These are phyloP conservation scores for Catajapyx aquilonaris DNA, from an alignment of 1,140 invertebrate genomes.

Conservation along the genomic window DNA sequence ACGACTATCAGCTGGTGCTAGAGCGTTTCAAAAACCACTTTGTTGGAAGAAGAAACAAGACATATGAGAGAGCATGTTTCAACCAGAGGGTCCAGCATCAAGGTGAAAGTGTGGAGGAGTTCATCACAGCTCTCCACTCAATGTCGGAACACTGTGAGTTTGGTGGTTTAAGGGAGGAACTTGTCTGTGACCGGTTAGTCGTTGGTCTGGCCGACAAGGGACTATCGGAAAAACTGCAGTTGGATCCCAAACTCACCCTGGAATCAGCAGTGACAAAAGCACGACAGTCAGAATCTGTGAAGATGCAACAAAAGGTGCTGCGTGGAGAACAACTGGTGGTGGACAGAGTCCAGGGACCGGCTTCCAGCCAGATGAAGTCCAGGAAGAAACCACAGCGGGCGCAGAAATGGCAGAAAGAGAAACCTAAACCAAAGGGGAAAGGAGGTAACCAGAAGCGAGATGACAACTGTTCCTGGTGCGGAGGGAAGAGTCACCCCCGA, in stretches of 20 bases:
- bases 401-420: not conserved
- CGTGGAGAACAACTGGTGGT: not conserved
- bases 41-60: slow-evolving; percentile 4
- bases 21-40: slow-evolving; percentile 5
- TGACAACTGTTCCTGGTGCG: no score
- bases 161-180: slow-evolving; percentile 1
- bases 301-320: slow-evolving; percentile 4
- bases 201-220: slow-evolving; percentile 4
- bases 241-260: slow-evolving; percentile 1
- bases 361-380: not conserved
- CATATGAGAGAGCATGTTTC: slow-evolving; percentile 7
- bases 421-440: not conserved
- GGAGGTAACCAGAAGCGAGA: not conserved
- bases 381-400: not conserved
- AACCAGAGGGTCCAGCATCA: slow-evolving; percentile 1
- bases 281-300: slow-evolving; percentile 4
- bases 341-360: not conserved
- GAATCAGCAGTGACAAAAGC: slow-evolving; percentile 3
- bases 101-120: slow-evolving; percentile 7
- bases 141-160: slow-evolving; percentile 4
- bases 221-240: slow-evolving; percentile 6
- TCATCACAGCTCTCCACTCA: slow-evolving; percentile 5
- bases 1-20: slow-evolving; percentile 4
- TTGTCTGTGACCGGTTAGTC: slow-evolving; percentile 7
- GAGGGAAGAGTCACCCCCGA: no score